phyloP scores from a whole-genome alignment of 1,140 invertebrate genomes.

The Popillia japonica region DNA sequence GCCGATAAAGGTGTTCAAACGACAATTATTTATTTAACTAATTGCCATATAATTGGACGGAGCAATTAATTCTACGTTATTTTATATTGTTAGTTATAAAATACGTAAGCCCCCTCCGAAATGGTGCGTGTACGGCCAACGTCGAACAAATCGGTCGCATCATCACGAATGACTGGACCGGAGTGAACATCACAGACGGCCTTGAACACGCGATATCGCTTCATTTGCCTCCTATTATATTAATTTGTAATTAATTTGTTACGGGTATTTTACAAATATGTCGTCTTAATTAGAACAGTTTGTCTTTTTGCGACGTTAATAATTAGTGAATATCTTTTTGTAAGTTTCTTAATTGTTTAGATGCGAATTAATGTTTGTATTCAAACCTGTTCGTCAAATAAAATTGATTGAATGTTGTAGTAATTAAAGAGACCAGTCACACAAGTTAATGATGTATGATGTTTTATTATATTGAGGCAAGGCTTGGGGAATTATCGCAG shows the following conservation, averaged over 20 bases:
- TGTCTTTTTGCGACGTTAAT: not conserved
- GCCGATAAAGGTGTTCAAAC: not conserved
- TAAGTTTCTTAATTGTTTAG: not conserved
- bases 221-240: slow-evolving; percentile 18
- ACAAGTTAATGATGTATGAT: no score
- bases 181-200: slow-evolving; percentile 1
- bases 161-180: not conserved
- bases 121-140: not conserved
- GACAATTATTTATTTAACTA: slow-evolving; percentile 16
- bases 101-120: not conserved
- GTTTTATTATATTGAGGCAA: no score
- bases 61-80: not conserved
- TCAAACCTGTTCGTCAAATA: no score
- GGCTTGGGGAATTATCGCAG: no score
- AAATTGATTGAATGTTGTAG: no score
- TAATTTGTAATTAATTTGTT: slow-evolving; percentile 16
- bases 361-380: not conserved
- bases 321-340: not conserved
- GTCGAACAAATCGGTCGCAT: not conserved
- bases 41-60: not conserved
- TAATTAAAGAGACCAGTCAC: no score
- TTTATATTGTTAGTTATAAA: not conserved
- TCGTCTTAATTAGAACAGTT: not conserved
- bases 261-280: not conserved
- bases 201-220: slow-evolving; percentile 9